These are phyloP conservation scores for Chroicocephalus ridibundus DNA, from an alignment of 2,113 vertebrate genomes.

Conservation along the genomic window DNA sequence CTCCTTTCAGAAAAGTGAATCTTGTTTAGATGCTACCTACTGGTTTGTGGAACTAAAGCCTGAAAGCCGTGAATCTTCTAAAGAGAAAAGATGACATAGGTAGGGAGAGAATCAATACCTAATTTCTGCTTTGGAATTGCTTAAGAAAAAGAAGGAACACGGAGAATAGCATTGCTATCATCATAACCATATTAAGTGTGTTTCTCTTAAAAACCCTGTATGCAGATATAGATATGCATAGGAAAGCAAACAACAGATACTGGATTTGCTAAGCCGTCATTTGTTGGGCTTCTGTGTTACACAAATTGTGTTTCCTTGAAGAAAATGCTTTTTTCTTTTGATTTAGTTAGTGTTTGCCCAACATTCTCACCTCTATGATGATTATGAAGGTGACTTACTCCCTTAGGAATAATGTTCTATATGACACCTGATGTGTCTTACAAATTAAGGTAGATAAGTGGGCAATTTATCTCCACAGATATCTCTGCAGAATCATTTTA, in stretches of 20 bases:
- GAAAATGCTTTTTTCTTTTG: not conserved
- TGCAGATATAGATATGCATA: not conserved
- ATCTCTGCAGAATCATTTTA: constrained; percentile 52
- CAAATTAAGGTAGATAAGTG: constrained; percentile 63
- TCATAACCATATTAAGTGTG: not conserved
- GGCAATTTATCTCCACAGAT: constrained; percentile 57
- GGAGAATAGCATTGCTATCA: not conserved
- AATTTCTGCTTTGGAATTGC: constrained; percentile 58
- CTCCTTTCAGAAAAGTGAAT: constrained; percentile 38
- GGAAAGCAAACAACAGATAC: not conserved
- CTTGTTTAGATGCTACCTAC: constrained; percentile 42
- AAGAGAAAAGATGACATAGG: constrained; percentile 28
- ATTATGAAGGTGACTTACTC: constrained; percentile 68
- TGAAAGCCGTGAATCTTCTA: constrained; percentile 41
- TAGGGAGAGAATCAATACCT: constrained; percentile 49
- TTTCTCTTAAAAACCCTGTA: not conserved
- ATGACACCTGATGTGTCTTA: constrained; percentile 56
- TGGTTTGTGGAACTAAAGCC: constrained; percentile 34
- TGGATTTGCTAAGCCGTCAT: not conserved
- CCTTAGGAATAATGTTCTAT: constrained; percentile 32
- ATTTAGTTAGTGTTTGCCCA: constrained; percentile 40
- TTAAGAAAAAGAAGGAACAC: constrained; percentile 23
- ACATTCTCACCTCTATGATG: constrained; percentile 11
- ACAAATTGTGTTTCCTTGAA: not conserved
- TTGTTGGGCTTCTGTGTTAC: not conserved